Evolutionary conservation across 2,113 vertebrate species (phyloP).

Genomic region (Dendropsophus ebraccatus): DNA sequence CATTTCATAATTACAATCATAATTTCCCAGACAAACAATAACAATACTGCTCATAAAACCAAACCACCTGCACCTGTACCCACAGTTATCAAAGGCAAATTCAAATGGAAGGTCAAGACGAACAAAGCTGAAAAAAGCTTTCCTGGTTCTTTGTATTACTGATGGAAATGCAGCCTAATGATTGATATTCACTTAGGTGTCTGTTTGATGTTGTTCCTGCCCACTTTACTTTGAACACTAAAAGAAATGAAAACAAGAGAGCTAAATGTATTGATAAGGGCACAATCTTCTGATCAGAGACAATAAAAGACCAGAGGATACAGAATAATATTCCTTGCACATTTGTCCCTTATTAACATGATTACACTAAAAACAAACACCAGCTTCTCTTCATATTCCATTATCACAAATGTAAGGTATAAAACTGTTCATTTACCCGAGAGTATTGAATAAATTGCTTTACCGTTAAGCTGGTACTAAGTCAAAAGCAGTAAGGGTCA

Average conservation of each 20-base stretch:
- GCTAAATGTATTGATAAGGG: conserved; percentile 26
- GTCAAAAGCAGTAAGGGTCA: background rate
- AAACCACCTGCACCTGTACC: conserved; percentile 28
- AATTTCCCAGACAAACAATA: conserved; percentile 30
- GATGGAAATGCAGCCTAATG: conserved; percentile 39
- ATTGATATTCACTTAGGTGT: conserved; percentile 39
- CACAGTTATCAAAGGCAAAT: conserved; percentile 36
- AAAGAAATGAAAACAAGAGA: background rate
- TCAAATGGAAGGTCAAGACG: conserved; percentile 37
- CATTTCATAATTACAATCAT: conserved; percentile 38
- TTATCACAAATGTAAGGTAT: background rate
- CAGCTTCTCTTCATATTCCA: background rate
- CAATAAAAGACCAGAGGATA: background rate
- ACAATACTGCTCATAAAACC: conserved; percentile 27
- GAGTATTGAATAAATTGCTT: background rate
- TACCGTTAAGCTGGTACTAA: background rate
- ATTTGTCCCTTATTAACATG: background rate
- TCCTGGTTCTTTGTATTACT: conserved; percentile 19
- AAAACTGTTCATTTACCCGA: background rate
- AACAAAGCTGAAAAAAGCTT: conserved; percentile 16
- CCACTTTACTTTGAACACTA: conserved; percentile 37
- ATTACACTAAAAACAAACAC: background rate
- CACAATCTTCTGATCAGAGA: background rate
- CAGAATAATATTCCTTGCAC: background rate
- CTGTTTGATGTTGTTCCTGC: conserved; percentile 30